These are phyloP conservation scores for Drosophila asahinai DNA, from an alignment of 1,140 invertebrate species.

Conservation along the genomic window DNA sequence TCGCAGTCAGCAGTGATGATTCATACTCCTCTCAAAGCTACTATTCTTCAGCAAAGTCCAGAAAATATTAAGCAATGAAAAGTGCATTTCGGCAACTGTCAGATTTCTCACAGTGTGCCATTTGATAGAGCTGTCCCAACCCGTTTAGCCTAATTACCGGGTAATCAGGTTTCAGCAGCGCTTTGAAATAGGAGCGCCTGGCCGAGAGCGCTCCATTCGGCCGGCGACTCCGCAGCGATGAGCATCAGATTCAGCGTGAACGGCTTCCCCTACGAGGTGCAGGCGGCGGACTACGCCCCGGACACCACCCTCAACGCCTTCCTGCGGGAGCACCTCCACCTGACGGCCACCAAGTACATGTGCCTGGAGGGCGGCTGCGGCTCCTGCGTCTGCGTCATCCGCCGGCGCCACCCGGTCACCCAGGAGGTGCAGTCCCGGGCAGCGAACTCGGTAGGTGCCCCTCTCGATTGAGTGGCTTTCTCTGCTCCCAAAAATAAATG, in stretches of 20 bases:
- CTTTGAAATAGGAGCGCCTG: slow-evolving; percentile 53
- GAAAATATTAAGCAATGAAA: no score
- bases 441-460: slow-evolving; percentile 90
- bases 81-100: background rate
- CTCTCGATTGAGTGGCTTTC: no score
- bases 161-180: slow-evolving; percentile 48
- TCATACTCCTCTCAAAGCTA: no score
- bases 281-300: slow-evolving; percentile 55
- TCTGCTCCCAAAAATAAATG: no score
- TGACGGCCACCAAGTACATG: slow-evolving; percentile 92
- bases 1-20: no score
- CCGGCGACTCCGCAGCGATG: slow-evolving; percentile 40
- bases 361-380: slow-evolving; percentile 94
- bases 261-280: slow-evolving; percentile 66
- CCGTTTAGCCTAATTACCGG: slow-evolving; percentile 32
- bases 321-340: slow-evolving; percentile 88
- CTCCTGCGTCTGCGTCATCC: slow-evolving; percentile 90
- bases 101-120: background rate
- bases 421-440: slow-evolving; percentile 87
- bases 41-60: background rate
- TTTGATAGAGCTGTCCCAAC: background rate
- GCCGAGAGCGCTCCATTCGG: slow-evolving; percentile 23
- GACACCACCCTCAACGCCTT: slow-evolving; percentile 89
- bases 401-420: slow-evolving; percentile 86
- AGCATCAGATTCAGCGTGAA: slow-evolving; percentile 75